A percentile compares a stretch with the other conserved stretches of the same genome.
These are phyloP conservation scores for Oreonectes daqikongensis DNA, from an alignment of 2,797 vertebrate species.

Conservation along the genomic window DNA sequence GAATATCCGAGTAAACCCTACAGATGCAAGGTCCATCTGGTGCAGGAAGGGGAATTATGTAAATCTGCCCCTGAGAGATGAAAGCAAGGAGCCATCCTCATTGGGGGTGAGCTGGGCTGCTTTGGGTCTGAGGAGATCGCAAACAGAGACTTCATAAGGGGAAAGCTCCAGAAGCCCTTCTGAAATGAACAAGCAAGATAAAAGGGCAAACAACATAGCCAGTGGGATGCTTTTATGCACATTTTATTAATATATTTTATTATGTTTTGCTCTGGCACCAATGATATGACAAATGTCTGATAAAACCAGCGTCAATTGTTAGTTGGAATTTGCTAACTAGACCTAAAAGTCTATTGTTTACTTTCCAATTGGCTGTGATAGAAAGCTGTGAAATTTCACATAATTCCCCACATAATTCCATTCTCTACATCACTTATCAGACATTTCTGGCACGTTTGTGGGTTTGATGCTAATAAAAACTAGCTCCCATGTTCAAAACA, in stretches of 20 bases:
- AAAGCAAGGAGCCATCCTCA: conserved; percentile 27
- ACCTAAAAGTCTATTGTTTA: not conserved
- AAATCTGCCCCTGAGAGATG: conserved; percentile 39
- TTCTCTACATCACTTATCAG: not conserved
- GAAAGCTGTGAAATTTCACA: not conserved
- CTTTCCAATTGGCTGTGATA: not conserved
- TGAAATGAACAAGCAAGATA: conserved; percentile 43
- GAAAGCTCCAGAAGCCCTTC: conserved; percentile 36
- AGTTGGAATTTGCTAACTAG: conserved; percentile 12
- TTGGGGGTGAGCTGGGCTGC: conserved; percentile 14
- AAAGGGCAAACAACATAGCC: conserved; percentile 29
- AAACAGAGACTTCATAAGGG: conserved; percentile 5
- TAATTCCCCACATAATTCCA: too few relatives aligned
- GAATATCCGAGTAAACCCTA: conserved; percentile 21
- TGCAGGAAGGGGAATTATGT: conserved; percentile 33
- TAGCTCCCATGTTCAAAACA: not conserved
- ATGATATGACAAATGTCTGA: not conserved
- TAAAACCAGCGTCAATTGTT: conserved; percentile 2
- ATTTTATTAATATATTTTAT: conserved; percentile 19
- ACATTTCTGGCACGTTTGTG: not conserved
- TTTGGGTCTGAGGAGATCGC: conserved; percentile 7
- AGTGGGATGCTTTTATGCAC: not conserved
- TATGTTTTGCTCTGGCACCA: conserved; percentile 9
- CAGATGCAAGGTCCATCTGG: conserved; percentile 33
- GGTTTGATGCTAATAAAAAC: too few relatives aligned